phyloP scores from a whole-genome alignment of 2,888 invertebrate genomes.

The Girardia tigrina region DNA sequence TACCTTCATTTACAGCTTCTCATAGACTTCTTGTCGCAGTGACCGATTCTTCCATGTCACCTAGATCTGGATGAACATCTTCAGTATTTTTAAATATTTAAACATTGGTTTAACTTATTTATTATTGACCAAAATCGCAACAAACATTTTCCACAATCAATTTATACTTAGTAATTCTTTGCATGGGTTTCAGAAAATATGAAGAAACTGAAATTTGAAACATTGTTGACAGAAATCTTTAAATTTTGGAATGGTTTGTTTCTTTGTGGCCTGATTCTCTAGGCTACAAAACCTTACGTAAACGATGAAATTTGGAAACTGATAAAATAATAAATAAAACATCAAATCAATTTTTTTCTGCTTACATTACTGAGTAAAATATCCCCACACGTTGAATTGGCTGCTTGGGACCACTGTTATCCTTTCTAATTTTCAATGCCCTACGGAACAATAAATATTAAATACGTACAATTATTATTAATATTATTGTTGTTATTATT shows the following conservation, averaged over 20 bases:
- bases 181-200: slow-evolving; percentile 67
- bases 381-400: slow-evolving; percentile 59
- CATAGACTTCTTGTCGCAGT: slow-evolving; percentile 59
- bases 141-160: slow-evolving; percentile 60
- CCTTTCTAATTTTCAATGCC: slow-evolving; percentile 55
- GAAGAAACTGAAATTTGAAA: slow-evolving; percentile 58
- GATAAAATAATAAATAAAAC: slow-evolving; percentile 41
- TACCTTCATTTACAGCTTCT: slow-evolving; percentile 62
- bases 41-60: slow-evolving; percentile 58
- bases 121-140: not conserved
- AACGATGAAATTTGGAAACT: slow-evolving; percentile 61
- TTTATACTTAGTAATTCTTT: slow-evolving; percentile 66
- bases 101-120: not conserved
- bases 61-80: slow-evolving; percentile 56
- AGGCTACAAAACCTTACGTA: slow-evolving; percentile 64
- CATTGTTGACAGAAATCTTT: slow-evolving; percentile 32
- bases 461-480: too few species aligned
- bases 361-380: slow-evolving; percentile 62
- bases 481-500: too few species aligned
- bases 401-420: slow-evolving; percentile 55
- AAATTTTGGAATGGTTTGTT: slow-evolving; percentile 29
- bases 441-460: too few species aligned
- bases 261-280: slow-evolving; percentile 59
- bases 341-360: too few species aligned
- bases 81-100: slow-evolving; percentile 58